Evolutionary conservation across 2,888 invertebrate genomes (phyloP).

Genomic region (Conistra vaccinii): DNA sequence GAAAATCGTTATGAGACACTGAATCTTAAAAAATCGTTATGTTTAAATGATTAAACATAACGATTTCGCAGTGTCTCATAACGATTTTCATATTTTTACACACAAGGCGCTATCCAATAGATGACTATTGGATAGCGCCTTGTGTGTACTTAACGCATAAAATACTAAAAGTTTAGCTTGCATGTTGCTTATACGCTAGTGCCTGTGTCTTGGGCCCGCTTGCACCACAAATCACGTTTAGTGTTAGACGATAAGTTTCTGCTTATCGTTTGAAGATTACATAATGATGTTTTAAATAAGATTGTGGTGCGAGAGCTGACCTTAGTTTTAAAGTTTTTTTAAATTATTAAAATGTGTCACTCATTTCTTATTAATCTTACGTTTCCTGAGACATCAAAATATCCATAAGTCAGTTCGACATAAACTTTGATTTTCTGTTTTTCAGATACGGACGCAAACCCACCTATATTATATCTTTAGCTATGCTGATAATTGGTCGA

Average conservation of each 20-base stretch:
- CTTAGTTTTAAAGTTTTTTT: no score
- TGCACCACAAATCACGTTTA: no score
- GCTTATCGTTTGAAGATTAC: not conserved
- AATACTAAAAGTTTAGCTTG: not conserved
- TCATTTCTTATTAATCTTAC: not conserved
- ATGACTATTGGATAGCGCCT: no score
- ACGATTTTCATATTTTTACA: no score
- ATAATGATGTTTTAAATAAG: not conserved
- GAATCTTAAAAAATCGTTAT: not conserved
- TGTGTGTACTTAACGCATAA: no score
- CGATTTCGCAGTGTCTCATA: no score
- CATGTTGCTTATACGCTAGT: not conserved
- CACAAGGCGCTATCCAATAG: no score
- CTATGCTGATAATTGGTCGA: constrained; percentile 76
- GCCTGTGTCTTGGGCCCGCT: not conserved
- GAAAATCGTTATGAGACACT: not conserved
- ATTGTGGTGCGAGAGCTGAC: not conserved
- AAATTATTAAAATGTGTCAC: not conserved
- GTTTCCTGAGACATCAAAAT: not conserved
- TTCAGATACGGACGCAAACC: constrained; percentile 81
- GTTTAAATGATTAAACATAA: no score
- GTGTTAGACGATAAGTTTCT: no score
- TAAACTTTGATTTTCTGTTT: constrained; percentile 44
- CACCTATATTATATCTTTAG: constrained; percentile 75
- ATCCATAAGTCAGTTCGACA: no score